Base-by-base conservation (phyloP, 2,888 invertebrate genomes). In the Drosophila pseudotakahashii region DNA sequence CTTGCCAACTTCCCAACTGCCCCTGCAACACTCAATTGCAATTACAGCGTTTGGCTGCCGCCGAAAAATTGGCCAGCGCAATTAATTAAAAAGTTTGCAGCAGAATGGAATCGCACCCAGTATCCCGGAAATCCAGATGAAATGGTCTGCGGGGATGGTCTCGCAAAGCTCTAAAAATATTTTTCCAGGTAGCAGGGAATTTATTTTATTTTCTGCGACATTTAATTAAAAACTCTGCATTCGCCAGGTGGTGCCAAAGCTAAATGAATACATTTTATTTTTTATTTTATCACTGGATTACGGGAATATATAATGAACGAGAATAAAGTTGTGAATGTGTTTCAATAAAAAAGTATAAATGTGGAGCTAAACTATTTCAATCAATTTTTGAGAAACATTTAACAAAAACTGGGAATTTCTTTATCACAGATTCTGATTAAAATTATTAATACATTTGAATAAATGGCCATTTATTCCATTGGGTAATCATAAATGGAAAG, bases 61-160 rank as follows among this genome's bases (percentile, higher is more conserved):
- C 67, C 67, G 23, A 45, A 72, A 87, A 79, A 84, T 64, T 84
- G 75, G 68, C 60, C 53, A 72, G 71, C 52, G 73, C 76, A 82
- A 88, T 81, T 82, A 88, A 82, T 82, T 82, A 82, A 82, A 87
- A 82, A 87, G 66, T 87, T 85, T 79, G 34, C 58, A 45, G 58
- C 68, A 54, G 54, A 81, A 64, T 64, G 72, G 42, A 72, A 74
- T 74, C n/a, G 42, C 39, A 44, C n/a, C 48, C 62, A 48, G 62
- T 47, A 57, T 54, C 55, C 16, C 36, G 36, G 16, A 32, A 39
- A 23, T 62, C 19, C 41, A 13, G 11, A 19, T 41, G 16, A n/a
- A 14, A 23, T 19, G 23, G 23, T 30, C 14, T 36, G 53, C 13
- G 45, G 30, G 51, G 42, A 11, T 41, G 44, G 36, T 3, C 32